Evolutionary conservation across 2,888 invertebrate genomes (phyloP), one percentile per base, ranked within the genome.

Genomic region (Pyrrhosoma nymphula): DNA sequence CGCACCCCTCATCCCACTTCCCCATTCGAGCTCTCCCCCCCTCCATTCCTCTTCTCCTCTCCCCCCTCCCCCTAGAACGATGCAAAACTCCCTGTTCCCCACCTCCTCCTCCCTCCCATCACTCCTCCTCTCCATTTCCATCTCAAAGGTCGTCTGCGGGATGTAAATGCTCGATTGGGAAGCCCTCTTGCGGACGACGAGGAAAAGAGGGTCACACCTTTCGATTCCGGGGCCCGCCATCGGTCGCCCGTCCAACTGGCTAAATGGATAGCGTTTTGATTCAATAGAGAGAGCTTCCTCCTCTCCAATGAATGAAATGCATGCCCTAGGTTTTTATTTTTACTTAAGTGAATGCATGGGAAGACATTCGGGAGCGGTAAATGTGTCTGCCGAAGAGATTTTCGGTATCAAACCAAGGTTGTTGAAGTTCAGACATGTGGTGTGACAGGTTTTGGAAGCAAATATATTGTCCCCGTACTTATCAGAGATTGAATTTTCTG

Each of bases 101-200:
- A 3, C 35, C 12, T 18, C 75, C 75, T n/a, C 10, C n/a, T 8
- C 16, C 30, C 35, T 16, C 18, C 82, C n/a, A n/a, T 18, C 30
- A 16, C 16, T 16, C 26, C 26, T 10, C 26, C 26, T n/a, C 82
- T 35, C 82, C 35, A 82, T 35, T 82, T 35, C 82, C 82, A 82
- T 82, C 82, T 82, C 82, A 82, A 82, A 82, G 82, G 82, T 82
- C 82, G 82, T 35, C 82, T 82, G 82, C 35, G 16, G 82, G 30
- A 82, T 82, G 82, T 82, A 82, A 82, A 82, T 82, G 82, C 82
- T 35, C 82, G 82, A 82, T 82, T 82, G 82, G 82, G 82, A 35
- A 82, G 3, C 82, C 82, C 82, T 82, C 82, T 82, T 82, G 82
- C 26, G 82, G 82, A 35, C 35, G 82, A 35, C 35, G 35, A 8